Conservation (phyloP, 1,140 invertebrate genomes). For the Drosophila tropicalis region DNA sequence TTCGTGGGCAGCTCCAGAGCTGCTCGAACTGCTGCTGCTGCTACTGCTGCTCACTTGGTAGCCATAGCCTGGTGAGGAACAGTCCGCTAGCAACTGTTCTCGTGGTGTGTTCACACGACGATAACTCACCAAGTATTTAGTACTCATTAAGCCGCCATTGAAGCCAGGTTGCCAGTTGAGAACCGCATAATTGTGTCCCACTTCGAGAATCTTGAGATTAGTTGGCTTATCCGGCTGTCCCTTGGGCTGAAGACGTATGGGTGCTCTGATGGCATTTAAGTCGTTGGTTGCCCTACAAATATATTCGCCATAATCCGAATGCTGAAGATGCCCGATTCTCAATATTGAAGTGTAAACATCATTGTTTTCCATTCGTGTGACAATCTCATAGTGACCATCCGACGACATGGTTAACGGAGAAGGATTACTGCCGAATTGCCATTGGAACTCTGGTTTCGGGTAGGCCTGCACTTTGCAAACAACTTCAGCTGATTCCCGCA, state of each 20-base stretch:
- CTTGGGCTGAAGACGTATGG: constrained; percentile 91
- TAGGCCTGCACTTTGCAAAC: constrained; percentile 95
- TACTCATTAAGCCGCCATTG: constrained; percentile 92
- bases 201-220: constrained; percentile 87
- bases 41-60: constrained; percentile 57
- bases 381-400: constrained; percentile 93
- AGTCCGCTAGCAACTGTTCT: constrained; percentile 86
- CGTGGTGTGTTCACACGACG: constrained; percentile 85
- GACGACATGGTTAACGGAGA: constrained; percentile 89
- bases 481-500: constrained; percentile 92
- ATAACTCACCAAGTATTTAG: constrained; percentile 92
- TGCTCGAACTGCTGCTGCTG: constrained; percentile 31
- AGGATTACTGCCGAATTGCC: constrained; percentile 90
- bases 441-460: constrained; percentile 95
- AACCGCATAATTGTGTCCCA: constrained; percentile 90
- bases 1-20: constrained; percentile 84
- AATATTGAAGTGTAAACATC: constrained; percentile 93
- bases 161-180: constrained; percentile 94
- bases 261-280: constrained; percentile 89
- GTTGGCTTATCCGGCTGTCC: constrained; percentile 91
- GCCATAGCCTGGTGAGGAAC: constrained; percentile 83
- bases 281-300: constrained; percentile 92
- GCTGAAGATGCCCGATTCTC: constrained; percentile 89
- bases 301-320: constrained; percentile 94
- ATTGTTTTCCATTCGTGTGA: constrained; percentile 90